These are phyloP conservation scores for Pseudanteris insignis DNA, from an alignment of 2,888 invertebrate species.

Conservation along the genomic window DNA sequence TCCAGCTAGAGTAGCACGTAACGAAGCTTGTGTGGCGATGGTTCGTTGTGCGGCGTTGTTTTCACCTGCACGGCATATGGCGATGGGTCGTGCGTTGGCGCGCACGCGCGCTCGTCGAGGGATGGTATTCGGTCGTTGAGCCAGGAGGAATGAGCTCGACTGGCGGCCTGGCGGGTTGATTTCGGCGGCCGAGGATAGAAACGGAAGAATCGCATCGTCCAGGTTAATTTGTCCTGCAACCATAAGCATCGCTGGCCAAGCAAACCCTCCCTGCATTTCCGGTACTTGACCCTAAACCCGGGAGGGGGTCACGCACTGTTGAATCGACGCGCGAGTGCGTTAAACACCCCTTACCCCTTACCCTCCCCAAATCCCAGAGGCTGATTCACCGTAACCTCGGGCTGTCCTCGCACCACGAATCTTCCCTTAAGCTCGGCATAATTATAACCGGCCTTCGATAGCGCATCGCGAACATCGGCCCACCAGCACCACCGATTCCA, in stretches of 20 bases:
- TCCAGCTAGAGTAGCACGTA: slow-evolving; percentile 35
- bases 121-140: slow-evolving; percentile 52
- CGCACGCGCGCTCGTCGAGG: too few species aligned
- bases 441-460: too few species aligned
- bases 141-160: slow-evolving; percentile 1
- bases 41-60: slow-evolving; percentile 46
- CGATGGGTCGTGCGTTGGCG: slow-evolving; percentile 47
- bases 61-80: slow-evolving; percentile 64
- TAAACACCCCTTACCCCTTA: slow-evolving; percentile 45
- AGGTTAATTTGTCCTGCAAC: slow-evolving; percentile 59
- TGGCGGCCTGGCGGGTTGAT: slow-evolving; percentile 39
- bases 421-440: slow-evolving; percentile 22
- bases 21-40: slow-evolving; percentile 33
- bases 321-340: slow-evolving; percentile 46
- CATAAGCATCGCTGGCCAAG: slow-evolving; percentile 48
- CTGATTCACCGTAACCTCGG: slow-evolving; percentile 50
- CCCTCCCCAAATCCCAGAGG: slow-evolving; percentile 48
- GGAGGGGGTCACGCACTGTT: slow-evolving; percentile 55
- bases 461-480: slow-evolving; percentile 1
- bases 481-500: background rate
- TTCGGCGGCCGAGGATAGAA: slow-evolving; percentile 46
- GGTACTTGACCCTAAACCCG: slow-evolving; percentile 59
- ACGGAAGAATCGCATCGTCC: slow-evolving; percentile 48
- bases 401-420: slow-evolving; percentile 44
- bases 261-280: slow-evolving; percentile 53